Base-by-base conservation (phyloP, 1,140 invertebrate genomes). In the Choristoneura fumiferana region DNA sequence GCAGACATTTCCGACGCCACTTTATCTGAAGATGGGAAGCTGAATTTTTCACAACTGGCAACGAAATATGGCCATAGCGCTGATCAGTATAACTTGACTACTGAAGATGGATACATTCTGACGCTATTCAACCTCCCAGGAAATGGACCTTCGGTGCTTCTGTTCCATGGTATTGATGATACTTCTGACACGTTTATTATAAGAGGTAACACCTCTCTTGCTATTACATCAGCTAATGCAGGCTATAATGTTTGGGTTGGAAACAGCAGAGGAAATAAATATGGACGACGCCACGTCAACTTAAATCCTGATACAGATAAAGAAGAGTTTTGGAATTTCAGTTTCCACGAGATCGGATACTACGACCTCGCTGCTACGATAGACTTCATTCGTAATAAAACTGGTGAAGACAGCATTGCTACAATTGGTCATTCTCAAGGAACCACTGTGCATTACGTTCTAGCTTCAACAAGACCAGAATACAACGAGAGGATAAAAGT, bases 181-280 rank as follows among this genome's bases (percentile, higher is more conserved):
- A 91, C 91, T 39, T 92, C 93, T 0, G 89, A 90, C 3, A 91
- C 92, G 63, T 95, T 87, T 80, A 68, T 93, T 9, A 71, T 92
- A 4, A 89, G 84, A 59, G 83, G 84, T 33, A 68, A 89, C 13
- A 90, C 90, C 61, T 75, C 76, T 18, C 59, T 91, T 6, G 89
- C 88, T 10, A 17, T 52, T 14, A 43, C 55, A 5, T 38, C 52
- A 14, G 91, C 91, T 13, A 39, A 56, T 8, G 17, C 4, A 10
- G 91, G 91, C 22, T 93, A 91, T 64, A 93, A 93, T 63, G 92
- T 93, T 6, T 95, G 94, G 94, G 60, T 94, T 63, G 92, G 92
- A 0, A 95, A 94, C 78, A 87, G 89, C 29, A 81, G 94, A 18
- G 94, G 94, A 2, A 94, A 92, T 73, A 89, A 87, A 1, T 94